phyloP scores from a whole-genome alignment of 2,888 invertebrate species.

The Gasteruption jaculator region DNA sequence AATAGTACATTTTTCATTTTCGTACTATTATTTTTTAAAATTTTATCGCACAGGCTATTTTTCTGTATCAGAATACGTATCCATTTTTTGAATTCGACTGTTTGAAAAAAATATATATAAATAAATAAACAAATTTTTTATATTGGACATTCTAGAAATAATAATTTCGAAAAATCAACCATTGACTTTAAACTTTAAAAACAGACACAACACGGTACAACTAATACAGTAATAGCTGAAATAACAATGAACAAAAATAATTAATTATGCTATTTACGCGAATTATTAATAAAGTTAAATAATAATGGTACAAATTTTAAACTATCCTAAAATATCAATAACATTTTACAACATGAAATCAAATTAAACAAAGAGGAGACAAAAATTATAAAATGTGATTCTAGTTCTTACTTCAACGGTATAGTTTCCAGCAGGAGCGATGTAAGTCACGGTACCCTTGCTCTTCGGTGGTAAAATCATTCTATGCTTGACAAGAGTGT shows the following conservation, averaged over 20 bases:
- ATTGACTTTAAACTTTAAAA: too few species aligned
- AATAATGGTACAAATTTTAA: too few species aligned
- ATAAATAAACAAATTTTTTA: conserved; percentile 2
- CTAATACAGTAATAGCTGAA: too few species aligned
- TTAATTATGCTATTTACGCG: too few species aligned
- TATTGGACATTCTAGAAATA: too few species aligned
- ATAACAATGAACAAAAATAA: too few species aligned
- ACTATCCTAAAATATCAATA: too few species aligned
- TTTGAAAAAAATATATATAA: neutral
- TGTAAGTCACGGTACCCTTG: conserved; percentile 93
- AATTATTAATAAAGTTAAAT: neutral
- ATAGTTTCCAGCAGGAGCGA: conserved; percentile 93
- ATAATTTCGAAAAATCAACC: too few species aligned
- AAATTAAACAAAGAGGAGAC: neutral
- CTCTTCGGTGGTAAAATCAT: conserved; percentile 91
- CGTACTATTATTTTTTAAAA: neutral
- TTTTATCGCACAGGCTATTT: neutral
- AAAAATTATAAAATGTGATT: conserved; percentile 8
- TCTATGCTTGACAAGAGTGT: conserved; percentile 95
- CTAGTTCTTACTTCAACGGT: conserved; percentile 73
- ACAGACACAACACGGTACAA: too few species aligned
- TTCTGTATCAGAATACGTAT: too few species aligned
- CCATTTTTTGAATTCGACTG: conserved; percentile 1
- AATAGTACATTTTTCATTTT: neutral
- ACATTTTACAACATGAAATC: neutral